Evolutionary conservation across 2,113 vertebrate species (phyloP).

Genomic region (Emberiza fucata): DNA sequence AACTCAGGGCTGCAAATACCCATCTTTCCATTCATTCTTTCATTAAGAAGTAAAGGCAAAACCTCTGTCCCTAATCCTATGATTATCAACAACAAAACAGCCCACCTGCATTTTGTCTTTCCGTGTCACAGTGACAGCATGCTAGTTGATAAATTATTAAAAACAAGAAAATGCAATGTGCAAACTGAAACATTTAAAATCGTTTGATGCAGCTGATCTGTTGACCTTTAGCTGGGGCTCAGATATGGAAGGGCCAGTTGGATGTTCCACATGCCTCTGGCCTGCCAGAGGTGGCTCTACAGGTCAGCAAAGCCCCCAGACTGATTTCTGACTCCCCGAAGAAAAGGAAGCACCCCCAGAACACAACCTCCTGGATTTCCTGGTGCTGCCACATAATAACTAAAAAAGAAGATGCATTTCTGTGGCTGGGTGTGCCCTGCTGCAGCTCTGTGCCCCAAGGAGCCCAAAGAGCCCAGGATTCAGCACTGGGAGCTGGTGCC

Average conservation of each 20-base stretch:
- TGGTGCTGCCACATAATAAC: accelerated
- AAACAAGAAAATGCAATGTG: background rate
- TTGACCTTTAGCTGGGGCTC: background rate
- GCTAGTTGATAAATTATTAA: background rate
- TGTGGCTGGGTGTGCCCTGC: background rate
- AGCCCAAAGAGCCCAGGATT: too few species aligned
- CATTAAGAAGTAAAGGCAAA: background rate
- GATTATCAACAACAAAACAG: background rate
- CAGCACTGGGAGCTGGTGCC: background rate
- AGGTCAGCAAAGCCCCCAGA: background rate
- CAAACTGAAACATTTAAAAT: background rate
- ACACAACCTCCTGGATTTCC: background rate
- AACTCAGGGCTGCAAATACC: background rate
- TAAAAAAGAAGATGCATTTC: background rate
- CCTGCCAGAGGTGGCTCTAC: background rate
- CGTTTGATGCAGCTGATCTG: background rate
- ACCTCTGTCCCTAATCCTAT: background rate
- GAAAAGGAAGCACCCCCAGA: accelerated
- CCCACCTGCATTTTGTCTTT: background rate
- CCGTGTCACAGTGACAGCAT: background rate
- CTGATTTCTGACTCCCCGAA: background rate
- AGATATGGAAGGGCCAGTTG: background rate
- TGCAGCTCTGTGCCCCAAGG: background rate
- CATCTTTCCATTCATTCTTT: background rate
- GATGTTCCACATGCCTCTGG: background rate